These are phyloP conservation scores for Pocillopora verrucosa DNA, from an alignment of 64 coral and sea anemone genomes.

Conservation along the genomic window DNA sequence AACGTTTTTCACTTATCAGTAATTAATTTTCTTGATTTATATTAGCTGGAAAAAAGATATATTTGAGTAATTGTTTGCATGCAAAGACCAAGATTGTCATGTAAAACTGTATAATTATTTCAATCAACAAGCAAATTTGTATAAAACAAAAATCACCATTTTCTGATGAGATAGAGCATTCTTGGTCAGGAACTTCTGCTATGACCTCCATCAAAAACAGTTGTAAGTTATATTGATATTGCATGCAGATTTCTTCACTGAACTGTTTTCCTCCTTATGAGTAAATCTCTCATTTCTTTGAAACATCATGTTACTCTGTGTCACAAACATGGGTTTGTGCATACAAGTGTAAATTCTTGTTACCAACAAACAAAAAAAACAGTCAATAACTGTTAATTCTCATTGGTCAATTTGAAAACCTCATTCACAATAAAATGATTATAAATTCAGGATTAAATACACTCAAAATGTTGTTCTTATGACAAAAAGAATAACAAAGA, in stretches of 20 bases:
- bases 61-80: background rate
- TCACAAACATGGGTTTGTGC: background rate
- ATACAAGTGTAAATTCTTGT: background rate
- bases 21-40: background rate
- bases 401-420: background rate
- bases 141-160: background rate
- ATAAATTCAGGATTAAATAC: background rate
- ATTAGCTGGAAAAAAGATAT: background rate
- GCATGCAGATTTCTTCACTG: background rate
- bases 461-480: background rate
- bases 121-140: background rate
- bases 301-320: background rate
- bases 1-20: background rate
- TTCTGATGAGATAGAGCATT: background rate
- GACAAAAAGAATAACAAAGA: too few relatives aligned
- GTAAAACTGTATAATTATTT: background rate
- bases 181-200: conserved; percentile 9
- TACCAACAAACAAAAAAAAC: conserved; percentile 2
- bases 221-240: background rate
- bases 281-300: background rate
- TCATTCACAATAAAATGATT: background rate
- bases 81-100: background rate
- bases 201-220: background rate
- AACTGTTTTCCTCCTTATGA: background rate
- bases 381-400: background rate